Percentiles rank a stretch among this genome's conserved stretches.
phyloP scores from a whole-genome alignment of 2,888 invertebrate species.

The Euplexia lucipara region DNA sequence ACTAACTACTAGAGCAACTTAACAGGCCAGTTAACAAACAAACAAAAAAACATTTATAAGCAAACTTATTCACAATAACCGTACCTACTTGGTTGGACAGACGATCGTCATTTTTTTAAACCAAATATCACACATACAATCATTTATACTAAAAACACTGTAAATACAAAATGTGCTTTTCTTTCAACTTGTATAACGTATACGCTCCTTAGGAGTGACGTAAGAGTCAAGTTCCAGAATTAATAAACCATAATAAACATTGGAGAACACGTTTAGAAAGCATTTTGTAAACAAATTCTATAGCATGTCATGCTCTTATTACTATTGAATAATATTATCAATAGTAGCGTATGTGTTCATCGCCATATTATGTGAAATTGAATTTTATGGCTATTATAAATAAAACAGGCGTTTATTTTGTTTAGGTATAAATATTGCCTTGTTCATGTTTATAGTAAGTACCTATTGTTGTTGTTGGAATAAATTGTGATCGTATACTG shows the following conservation, averaged over 20 bases:
- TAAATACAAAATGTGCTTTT: background rate
- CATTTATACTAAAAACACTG: too few species aligned
- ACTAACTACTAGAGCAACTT: too few species aligned
- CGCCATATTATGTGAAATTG: constrained; percentile 20
- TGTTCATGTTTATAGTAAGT: constrained; percentile 1
- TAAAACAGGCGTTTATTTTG: constrained; percentile 42
- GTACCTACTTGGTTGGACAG: too few species aligned
- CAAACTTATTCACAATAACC: too few species aligned
- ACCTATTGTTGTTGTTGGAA: too few species aligned
- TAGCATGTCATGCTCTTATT: constrained; percentile 51
- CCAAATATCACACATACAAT: background rate
- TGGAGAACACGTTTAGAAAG: constrained; percentile 63
- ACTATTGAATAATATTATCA: constrained; percentile 48
- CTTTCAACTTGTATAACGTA: constrained; percentile 17
- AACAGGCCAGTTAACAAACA: too few species aligned
- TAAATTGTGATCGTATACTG: background rate
- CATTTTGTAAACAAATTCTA: constrained; percentile 62
- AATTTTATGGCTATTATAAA: constrained; percentile 41
- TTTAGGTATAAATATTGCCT: background rate
- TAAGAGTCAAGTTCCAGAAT: constrained; percentile 60
- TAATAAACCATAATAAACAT: constrained; percentile 70
- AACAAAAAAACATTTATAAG: too few species aligned
- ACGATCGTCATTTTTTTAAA: too few species aligned
- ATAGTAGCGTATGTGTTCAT: constrained; percentile 33
- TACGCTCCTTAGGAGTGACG: constrained; percentile 37